Evolutionary conservation across 2,113 vertebrate genomes (phyloP), one percentile per base, ranked within the genome.

Genomic region (Coregonus clupeaformis): DNA sequence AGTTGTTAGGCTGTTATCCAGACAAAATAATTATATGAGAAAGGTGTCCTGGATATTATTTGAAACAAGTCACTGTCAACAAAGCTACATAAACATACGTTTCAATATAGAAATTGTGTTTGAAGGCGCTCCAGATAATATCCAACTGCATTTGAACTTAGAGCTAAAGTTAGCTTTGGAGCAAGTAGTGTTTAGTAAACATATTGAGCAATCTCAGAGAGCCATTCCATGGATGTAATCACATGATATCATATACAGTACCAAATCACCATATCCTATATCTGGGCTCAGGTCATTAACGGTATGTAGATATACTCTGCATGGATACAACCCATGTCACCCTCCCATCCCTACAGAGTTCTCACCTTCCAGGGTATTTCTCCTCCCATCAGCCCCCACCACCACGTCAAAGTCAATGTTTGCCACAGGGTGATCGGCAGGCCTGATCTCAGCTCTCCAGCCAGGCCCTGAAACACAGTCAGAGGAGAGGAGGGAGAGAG

Each of bases 321-420:
- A 64, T 25, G 73, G 76, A 72, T 24, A 27, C 70, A 27, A 25
- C n/a, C n/a, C 59, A 16, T 45, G 59, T 55, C 57, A 62, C 7
- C 9, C 9, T 42, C 36, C 36, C 25, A 12, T 52, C 49, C 13
- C 14, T 52, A 14, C 16, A 52, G 49, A 18, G 49, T 45, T 73
- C 91, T 76, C 82, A 98, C 98, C 98, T 95, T 98, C 95, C 82
- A 99, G 91, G 0, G 95, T 97, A 81, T 96, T 99, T 78, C 96
- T 94, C 70, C 96, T 95, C 42, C 98, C 98, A 9, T 99, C 98
- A 0, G 98, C 97, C 27, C 97, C 98, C 69, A 99, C 92, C 83
- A 99, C 92, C 5, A 98, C 96, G 55, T 99, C 96, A 82, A 98
- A 99, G 76, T 98, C 96, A 83, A 96, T 97, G 75, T 95, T 92